Conservation (phyloP, 1,140 invertebrate species). For the Andricus grossulariae region DNA sequence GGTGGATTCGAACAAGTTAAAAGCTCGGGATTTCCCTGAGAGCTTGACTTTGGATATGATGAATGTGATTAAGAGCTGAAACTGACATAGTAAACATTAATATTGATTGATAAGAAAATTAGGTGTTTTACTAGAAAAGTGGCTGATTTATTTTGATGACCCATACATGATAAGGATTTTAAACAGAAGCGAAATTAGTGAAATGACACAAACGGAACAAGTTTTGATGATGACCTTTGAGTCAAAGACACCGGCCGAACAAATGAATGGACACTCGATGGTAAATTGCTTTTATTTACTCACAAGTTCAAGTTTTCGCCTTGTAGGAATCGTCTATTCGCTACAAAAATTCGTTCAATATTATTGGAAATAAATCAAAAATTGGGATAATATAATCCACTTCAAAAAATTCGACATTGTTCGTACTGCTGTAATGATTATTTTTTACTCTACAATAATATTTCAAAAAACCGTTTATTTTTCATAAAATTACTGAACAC, state of each 20-base stretch:
- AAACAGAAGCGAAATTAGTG: not conserved
- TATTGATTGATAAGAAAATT: no score
- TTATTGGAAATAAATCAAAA: no score
- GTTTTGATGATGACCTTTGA: constrained; percentile 43
- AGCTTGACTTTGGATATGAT: not conserved
- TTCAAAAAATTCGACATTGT: no score
- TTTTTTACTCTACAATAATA: no score
- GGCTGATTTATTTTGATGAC: no score
- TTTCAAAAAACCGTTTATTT: no score
- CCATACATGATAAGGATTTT: no score
- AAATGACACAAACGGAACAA: constrained; percentile 48
- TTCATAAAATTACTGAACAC: no score
- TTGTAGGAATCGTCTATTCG: not conserved
- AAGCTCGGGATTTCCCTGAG: not conserved
- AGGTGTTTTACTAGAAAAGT: no score
- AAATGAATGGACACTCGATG: constrained; percentile 49
- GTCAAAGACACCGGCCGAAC: constrained; percentile 45
- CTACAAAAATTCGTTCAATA: no score
- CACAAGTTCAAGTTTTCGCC: not conserved
- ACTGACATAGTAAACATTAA: not conserved
- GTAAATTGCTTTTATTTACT: constrained; percentile 45
- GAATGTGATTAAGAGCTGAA: not conserved
- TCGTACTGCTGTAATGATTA: no score
- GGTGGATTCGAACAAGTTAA: not conserved
- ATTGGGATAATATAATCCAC: no score